Percentiles rank a stretch among this genome's conserved stretches.
phyloP scores from a whole-genome alignment of 1,140 invertebrate genomes.

The Temnothorax nylanderi region DNA sequence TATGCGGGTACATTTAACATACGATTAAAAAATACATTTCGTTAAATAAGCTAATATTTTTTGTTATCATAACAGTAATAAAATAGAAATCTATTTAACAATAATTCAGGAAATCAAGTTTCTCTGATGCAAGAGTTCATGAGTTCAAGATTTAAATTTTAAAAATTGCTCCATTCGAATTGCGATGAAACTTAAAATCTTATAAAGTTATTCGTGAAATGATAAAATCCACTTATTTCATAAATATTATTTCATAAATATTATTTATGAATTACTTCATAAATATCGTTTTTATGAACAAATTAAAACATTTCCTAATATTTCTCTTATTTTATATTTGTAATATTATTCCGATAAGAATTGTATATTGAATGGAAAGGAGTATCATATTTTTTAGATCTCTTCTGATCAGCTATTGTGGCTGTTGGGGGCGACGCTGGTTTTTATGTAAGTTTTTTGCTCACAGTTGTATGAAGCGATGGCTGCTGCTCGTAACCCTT shows the following conservation, averaged over 20 bases:
- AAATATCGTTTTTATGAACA: background rate
- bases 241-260: too few species aligned
- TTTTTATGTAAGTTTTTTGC: conserved; percentile 42
- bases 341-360: background rate
- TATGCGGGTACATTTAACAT: background rate
- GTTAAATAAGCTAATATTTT: background rate
- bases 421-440: background rate
- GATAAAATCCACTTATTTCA: background rate
- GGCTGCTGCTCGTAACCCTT: conserved; percentile 63
- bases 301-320: background rate
- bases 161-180: background rate
- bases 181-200: background rate
- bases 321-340: background rate
- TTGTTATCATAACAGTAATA: background rate
- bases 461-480: conserved; percentile 5
- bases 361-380: background rate
- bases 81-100: background rate
- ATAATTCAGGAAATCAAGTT: background rate
- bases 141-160: background rate
- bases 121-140: background rate
- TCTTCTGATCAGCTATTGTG: conserved; percentile 19
- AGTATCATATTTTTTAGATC: conserved; percentile 18
- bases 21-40: background rate
- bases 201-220: background rate
- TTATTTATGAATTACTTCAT: background rate